Base-by-base conservation (phyloP, 2,113 vertebrate species). In the Rattus rattus region DNA sequence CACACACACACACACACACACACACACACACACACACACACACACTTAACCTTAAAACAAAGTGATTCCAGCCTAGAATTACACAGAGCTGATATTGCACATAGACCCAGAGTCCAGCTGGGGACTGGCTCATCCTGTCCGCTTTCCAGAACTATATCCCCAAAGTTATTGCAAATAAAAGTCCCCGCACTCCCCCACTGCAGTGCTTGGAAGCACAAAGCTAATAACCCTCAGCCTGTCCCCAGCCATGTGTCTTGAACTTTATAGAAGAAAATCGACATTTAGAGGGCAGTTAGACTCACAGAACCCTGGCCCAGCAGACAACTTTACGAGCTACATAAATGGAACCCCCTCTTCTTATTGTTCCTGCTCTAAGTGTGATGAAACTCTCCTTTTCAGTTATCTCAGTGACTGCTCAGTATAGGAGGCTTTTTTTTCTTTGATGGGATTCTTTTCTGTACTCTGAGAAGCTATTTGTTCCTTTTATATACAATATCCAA, bases 301-400 rank as follows among this genome's bases (percentile, higher is more conserved):
- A 30, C 1, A 56, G 52, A 81, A 39, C 2, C 47, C 76, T 91
- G 9, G 2, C 92, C 17, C 63, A 63, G 81, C 56, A 8, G 47
- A 94, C 26, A 75, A 5, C 52, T 92, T 96, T 63, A 90, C 47
- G 39, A 73, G n/a, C 63, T 43, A 33, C 33, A 56, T 67, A 92
- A 91, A 92, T 49, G 28, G 24, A 93, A 63, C n/a, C n/a, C 63
- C 63, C 61, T 61, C 63, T 73, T 93, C 94, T 91, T 77, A 81
- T 49, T 24, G 47, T 89, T 73, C 61, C 69, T 70, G 56, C 4
- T 73, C 43, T n/a, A 28, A 30, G 43, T 54, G 49, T 93, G 30
- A 95, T 93, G 86, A 95, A 94, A 90, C 52, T 67, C 3, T 22
- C 73, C 77, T 95, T 97, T 88, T 87, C 52, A 28, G 80, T 80